Conservation (phyloP, 2,888 invertebrate species). For the Dasysyrphus tricinctus region DNA sequence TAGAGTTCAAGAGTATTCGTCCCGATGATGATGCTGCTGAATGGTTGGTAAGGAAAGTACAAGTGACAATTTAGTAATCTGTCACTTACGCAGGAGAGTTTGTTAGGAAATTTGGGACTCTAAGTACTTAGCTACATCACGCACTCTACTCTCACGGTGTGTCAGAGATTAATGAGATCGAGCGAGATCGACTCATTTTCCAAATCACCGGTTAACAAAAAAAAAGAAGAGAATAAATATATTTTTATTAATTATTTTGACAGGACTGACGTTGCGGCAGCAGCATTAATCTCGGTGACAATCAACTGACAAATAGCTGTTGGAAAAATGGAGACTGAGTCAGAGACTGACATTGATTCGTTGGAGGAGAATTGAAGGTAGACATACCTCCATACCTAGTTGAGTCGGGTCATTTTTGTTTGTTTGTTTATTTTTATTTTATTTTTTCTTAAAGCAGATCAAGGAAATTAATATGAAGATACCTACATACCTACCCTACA, state of each 20-base stretch:
- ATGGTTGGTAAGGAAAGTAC: conserved; percentile 29
- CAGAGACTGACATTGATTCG: conserved; percentile 57
- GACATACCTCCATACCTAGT: background rate
- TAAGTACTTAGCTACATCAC: conserved; percentile 37
- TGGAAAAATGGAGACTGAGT: conserved; percentile 10
- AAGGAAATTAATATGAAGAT: conserved; percentile 5
- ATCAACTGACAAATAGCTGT: conserved; percentile 72
- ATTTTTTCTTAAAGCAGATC: conserved; percentile 38
- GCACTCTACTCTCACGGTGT: conserved; percentile 51
- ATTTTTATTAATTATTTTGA: conserved; percentile 75
- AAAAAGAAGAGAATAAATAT: conserved; percentile 47
- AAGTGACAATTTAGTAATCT: conserved; percentile 71
- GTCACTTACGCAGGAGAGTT: conserved; percentile 66
- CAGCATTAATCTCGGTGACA: conserved; percentile 69
- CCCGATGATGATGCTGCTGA: background rate
- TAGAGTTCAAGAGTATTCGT: conserved; percentile 18
- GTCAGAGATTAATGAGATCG: conserved; percentile 72
- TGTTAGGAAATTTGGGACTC: conserved; percentile 51
- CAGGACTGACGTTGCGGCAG: conserved; percentile 58
- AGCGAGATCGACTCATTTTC: conserved; percentile 71
- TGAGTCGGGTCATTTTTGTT: conserved; percentile 31
- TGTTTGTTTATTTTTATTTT: conserved; percentile 7
- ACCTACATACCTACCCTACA: no score
- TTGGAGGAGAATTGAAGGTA: conserved; percentile 35
- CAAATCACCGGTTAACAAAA: conserved; percentile 41